phyloP scores from a whole-genome alignment of 2,888 invertebrate species.

The Incurvaria masculella region DNA sequence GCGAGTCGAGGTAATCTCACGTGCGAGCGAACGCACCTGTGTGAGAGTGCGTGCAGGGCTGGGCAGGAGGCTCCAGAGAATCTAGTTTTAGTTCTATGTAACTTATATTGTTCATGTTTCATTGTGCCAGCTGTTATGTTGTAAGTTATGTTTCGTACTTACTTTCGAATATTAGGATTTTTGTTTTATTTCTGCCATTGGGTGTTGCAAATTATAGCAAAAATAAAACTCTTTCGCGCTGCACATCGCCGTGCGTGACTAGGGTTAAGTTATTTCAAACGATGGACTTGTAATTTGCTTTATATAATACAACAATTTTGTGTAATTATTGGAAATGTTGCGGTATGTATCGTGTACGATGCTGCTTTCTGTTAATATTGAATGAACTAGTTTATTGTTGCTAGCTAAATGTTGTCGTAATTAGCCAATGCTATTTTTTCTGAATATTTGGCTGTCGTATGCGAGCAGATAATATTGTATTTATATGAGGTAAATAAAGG shows the following conservation, averaged over 20 bases:
- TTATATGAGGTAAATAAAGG: constrained; percentile 46
- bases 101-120: constrained; percentile 27
- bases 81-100: neutral
- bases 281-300: neutral
- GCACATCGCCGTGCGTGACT: neutral
- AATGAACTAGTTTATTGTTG: constrained; percentile 43
- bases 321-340: neutral
- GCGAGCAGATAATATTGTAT: constrained; percentile 43
- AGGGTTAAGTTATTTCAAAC: neutral
- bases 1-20: neutral
- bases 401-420: constrained; percentile 48
- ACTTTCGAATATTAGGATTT: constrained; percentile 20
- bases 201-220: constrained; percentile 48
- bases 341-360: constrained; percentile 28
- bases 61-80: neutral
- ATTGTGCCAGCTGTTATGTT: constrained; percentile 52
- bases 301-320: too few relatives aligned
- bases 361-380: constrained; percentile 34
- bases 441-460: constrained; percentile 42
- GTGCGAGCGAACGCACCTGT: too few relatives aligned
- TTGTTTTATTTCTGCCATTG: constrained; percentile 25
- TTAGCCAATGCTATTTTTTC: constrained; percentile 56
- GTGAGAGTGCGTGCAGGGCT: too few relatives aligned
- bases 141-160: constrained; percentile 52
- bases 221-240: constrained; percentile 32